Evolutionary conservation across 2,113 vertebrate genomes (phyloP), one percentile per base, ranked within the genome.

Genomic region (Hypanus sabinus): DNA sequence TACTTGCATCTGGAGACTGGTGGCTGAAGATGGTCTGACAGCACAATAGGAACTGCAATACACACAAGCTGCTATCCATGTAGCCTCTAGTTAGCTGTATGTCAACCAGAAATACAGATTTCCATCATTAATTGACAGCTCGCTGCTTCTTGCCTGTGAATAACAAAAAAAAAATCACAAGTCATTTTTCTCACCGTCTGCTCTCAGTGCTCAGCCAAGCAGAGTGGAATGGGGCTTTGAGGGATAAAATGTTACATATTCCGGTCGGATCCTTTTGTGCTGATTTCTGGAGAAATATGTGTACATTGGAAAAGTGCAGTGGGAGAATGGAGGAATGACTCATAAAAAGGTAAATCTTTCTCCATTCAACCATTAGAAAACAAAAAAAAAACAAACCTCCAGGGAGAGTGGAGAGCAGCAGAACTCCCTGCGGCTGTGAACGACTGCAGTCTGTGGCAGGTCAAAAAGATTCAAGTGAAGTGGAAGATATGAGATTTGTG

Each of bases 31-130:
- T 75, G 14, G 68, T 93, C 70, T 75, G 91, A 75, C 91, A 93
- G 68, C 85, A 90, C 85, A 90, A 30, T 60, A 65, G 91, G 91
- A 30, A 93, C 73, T 55, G 24, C 91, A 93, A 22, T 68, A 8
- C 70, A 55, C 68, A 93, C 70, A 87, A 93, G 68, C 91, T 73
- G 70, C 68, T 73, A 38, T 75, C 91, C 55, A 38, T 27, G 33
- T 46, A 73, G 70, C 70, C 91, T 73, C 68, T 71, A 46, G 68
- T 3, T 70, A 18, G 33, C 91, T 73, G 38, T 93, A 93, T 93
- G 91, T 93, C 91, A 93, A 93, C 36, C 68, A 93, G 91, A 93
- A 93, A 14, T 93, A 93, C 70, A 73, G 38, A 93, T 93, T 73
- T 46, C 91, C 36, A 93, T 93, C 91, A 93, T 33, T 14, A 46